A percentile compares a stretch with the other conserved stretches of the same genome.
phyloP scores from a whole-genome alignment of 2,113 vertebrate genomes.

The Xiphorhynchus elegans region DNA sequence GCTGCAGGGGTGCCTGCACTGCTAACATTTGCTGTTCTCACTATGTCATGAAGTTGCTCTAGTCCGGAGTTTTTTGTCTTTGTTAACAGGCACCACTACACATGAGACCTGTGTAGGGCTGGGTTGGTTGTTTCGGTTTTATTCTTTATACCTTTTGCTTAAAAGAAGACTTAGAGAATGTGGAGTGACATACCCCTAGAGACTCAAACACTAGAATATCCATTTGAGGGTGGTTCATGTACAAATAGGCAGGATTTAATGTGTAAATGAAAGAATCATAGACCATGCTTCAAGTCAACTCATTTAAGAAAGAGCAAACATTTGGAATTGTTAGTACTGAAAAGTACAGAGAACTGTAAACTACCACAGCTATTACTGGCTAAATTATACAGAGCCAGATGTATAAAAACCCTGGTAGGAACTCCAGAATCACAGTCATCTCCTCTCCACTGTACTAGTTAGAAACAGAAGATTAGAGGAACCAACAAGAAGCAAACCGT shows the following conservation, averaged over 20 bases:
- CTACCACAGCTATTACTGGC: constrained; percentile 9
- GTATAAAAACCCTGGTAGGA: background rate
- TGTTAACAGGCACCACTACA: background rate
- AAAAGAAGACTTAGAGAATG: background rate
- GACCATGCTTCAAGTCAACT: background rate
- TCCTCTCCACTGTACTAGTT: background rate
- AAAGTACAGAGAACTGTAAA: constrained; percentile 18
- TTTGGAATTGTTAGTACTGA: background rate
- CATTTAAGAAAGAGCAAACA: background rate
- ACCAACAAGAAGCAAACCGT: background rate
- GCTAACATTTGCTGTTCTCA: background rate
- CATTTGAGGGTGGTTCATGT: background rate
- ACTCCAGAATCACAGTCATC: background rate
- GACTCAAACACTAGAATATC: background rate
- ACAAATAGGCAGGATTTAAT: background rate
- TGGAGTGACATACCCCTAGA: background rate
- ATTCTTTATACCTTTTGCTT: background rate
- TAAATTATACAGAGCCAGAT: constrained; percentile 18
- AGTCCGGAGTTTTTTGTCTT: background rate
- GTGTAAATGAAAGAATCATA: background rate
- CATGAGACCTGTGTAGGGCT: background rate
- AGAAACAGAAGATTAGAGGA: constrained; percentile 1
- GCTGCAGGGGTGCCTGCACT: background rate
- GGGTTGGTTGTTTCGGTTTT: background rate
- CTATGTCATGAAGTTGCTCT: background rate